Evolutionary conservation across 2,113 vertebrate genomes (phyloP).

Genomic region (Boulengerochromis microlepis): DNA sequence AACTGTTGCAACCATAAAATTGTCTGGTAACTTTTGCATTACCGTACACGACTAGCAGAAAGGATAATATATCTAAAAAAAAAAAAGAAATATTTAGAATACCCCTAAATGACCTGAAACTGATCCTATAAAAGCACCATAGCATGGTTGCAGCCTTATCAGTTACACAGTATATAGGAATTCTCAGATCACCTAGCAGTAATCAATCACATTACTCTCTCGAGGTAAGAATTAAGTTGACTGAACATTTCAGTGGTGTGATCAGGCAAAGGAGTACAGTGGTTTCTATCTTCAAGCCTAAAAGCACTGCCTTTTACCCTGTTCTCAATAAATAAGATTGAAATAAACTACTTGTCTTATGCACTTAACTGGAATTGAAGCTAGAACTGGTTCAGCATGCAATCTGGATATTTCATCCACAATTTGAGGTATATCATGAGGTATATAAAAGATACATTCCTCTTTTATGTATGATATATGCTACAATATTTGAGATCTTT

Average conservation of each 20-base stretch:
- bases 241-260: neutral
- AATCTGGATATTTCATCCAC: neutral
- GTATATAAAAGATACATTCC: neutral
- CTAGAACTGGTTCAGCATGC: neutral
- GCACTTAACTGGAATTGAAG: neutral
- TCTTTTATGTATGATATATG: slow-evolving; percentile 6
- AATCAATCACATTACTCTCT: neutral
- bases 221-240: neutral
- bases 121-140: neutral
- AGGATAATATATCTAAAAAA: neutral
- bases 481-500: neutral
- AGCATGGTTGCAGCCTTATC: neutral
- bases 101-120: neutral
- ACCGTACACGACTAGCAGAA: neutral
- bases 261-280: neutral
- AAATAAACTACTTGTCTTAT: neutral
- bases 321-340: neutral
- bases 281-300: neutral
- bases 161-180: neutral
- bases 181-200: neutral
- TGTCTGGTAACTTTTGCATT: neutral
- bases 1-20: neutral
- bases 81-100: neutral
- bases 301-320: neutral
- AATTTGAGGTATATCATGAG: neutral